Evolutionary conservation across 2,888 invertebrate genomes (phyloP).

Genomic region (Nebria brevicollis): DNA sequence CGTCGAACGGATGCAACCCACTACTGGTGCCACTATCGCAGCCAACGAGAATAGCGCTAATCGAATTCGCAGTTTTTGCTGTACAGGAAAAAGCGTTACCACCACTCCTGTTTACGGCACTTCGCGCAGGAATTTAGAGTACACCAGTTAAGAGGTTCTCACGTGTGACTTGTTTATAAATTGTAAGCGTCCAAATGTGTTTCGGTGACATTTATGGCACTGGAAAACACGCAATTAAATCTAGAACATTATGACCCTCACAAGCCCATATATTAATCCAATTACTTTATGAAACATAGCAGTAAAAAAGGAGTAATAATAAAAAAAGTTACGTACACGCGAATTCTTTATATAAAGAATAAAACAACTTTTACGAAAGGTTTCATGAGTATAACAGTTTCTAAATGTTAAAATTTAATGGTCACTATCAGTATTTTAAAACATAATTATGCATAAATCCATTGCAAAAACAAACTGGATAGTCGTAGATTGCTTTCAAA

Average conservation of each 20-base stretch:
- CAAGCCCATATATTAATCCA: not conserved
- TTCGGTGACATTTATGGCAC: not conserved
- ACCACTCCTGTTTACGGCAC: slow-evolving; percentile 32
- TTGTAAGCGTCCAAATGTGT: slow-evolving; percentile 1
- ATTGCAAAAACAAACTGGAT: not conserved
- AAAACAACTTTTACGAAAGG: too few relatives aligned
- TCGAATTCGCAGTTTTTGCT: slow-evolving; percentile 36
- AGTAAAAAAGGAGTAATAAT: not conserved
- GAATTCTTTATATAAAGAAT: not conserved
- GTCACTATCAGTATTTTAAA: not conserved
- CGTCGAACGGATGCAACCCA: not conserved
- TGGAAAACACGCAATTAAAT: not conserved
- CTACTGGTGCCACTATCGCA: not conserved
- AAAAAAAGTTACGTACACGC: not conserved
- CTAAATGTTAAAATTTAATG: not conserved
- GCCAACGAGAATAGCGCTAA: slow-evolving; percentile 25
- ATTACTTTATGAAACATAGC: not conserved
- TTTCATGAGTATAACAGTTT: not conserved
- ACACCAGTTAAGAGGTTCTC: slow-evolving; percentile 27
- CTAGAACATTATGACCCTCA: not conserved
- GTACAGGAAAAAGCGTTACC: slow-evolving; percentile 18
- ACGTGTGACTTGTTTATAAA: slow-evolving; percentile 23
- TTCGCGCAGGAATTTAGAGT: slow-evolving; percentile 29
- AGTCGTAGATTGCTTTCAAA: not conserved
- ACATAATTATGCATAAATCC: not conserved